Evolutionary conservation across 2,797 vertebrate genomes (phyloP), one percentile per base, ranked within the genome.

Genomic region (Gymnothorax reevesii): DNA sequence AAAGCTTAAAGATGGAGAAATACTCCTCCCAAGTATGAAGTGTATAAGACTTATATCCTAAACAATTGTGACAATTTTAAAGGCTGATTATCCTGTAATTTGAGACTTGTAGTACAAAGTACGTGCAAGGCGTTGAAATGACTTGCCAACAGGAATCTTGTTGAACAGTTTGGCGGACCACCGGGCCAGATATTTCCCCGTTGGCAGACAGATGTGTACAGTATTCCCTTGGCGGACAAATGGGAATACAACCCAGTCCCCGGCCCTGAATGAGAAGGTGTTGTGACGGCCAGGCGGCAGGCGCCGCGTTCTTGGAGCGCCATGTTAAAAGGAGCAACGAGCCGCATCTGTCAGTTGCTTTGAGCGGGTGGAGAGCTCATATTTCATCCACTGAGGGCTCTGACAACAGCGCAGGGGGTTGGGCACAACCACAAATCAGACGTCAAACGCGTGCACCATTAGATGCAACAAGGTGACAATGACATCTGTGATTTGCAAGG

Each of bases 321-420:
- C 94, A 92, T 90, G 92, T 79, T 93, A 93, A 95, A 94, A 92
- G 91, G 93, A 93, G 93, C 92, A 90, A 93, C 90, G 75, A 20
- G 94, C 94, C 94, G 93, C 88, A 93, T 91, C 93, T 93, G 93
- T 95, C 94, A 96, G 95, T 94, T 95, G 95, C 94, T 42, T 13
- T 4, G 33, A 42, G 71, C 25, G 89, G 94, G 94, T 93, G 91
- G 87, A 92, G 89, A 42, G 92, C 91, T 92, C 93, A 12, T 91
- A 93, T 93, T 88, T 92, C 91, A 60, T 90, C 90, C 93, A 94
- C 87, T 6, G 27, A 49, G 71, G 71, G 33, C 71, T 49, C 25
- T 9, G 93, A 94, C 92, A 93, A 91, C 89, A 92, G 91, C 84
- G 17, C 71, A n/a, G 20, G 71, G 71, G 89, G 64, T 85, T 27